These are phyloP conservation scores for Porites lobata DNA, from an alignment of 92 coral and sea anemone genomes.

Conservation along the genomic window DNA sequence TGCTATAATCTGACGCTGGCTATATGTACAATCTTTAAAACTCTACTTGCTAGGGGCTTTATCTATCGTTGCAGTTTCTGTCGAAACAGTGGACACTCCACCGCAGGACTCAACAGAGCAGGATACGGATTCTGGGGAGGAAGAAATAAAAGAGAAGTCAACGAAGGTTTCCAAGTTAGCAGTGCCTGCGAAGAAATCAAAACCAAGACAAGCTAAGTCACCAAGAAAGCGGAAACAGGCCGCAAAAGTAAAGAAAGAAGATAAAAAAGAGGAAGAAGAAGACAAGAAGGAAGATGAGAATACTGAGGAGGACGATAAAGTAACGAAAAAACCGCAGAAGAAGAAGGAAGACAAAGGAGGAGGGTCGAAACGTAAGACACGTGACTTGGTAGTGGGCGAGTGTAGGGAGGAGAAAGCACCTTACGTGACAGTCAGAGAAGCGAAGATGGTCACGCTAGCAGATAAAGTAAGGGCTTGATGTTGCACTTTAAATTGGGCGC, in stretches of 20 bases:
- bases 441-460: slow-evolving; percentile 75
- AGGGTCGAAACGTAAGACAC: not conserved
- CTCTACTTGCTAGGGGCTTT: no score
- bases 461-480: slow-evolving; percentile 69
- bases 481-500: not conserved
- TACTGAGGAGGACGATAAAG: slow-evolving; percentile 37
- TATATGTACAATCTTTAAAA: no score
- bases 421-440: slow-evolving; percentile 86
- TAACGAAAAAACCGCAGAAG: not conserved
- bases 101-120: slow-evolving; percentile 5
- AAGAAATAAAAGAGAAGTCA: slow-evolving; percentile 6
- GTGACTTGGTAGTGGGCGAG: slow-evolving; percentile 55
- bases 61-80: not conserved
- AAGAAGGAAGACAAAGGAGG: slow-evolving; percentile 20
- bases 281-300: not conserved
- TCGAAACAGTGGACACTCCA: not conserved
- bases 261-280: slow-evolving; percentile 2
- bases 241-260: not conserved
- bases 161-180: not conserved
- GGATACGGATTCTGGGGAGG: not conserved
- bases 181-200: slow-evolving; percentile 13
- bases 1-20: no score
- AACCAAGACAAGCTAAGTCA: slow-evolving; percentile 15
- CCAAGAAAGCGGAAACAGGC: slow-evolving; percentile 29
- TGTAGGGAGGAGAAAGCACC: slow-evolving; percentile 82